Conservation (phyloP, 2,888 invertebrate genomes). For the Galerucella calmariensis region DNA sequence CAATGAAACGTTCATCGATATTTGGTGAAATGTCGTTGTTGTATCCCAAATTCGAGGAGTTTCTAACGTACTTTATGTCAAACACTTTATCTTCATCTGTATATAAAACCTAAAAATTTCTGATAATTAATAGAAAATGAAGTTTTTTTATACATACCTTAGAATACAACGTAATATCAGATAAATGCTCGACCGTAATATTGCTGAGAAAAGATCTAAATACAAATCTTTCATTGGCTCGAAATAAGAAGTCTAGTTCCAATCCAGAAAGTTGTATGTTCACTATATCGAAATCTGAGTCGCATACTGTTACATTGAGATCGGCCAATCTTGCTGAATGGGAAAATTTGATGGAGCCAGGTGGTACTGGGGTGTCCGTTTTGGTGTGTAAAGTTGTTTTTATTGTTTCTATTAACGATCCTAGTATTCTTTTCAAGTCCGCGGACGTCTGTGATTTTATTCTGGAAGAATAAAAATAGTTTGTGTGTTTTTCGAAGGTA, state of each 20-base stretch:
- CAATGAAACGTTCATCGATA: constrained; percentile 69
- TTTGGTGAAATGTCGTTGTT: constrained; percentile 67
- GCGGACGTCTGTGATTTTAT: constrained; percentile 54
- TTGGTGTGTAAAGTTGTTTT: constrained; percentile 51
- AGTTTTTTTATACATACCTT: constrained; percentile 67
- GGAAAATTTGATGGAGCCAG: constrained; percentile 80
- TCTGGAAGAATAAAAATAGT: constrained; percentile 36
- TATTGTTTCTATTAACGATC: constrained; percentile 53
- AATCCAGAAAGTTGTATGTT: constrained; percentile 74
- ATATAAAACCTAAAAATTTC: constrained; percentile 71
- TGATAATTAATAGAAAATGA: not conserved
- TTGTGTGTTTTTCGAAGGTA: too few species aligned
- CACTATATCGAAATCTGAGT: constrained; percentile 77
- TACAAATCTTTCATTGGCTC: constrained; percentile 81
- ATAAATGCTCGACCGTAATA: constrained; percentile 77
- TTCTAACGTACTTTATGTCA: constrained; percentile 81
- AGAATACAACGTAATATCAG: constrained; percentile 79
- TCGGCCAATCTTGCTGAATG: constrained; percentile 74
- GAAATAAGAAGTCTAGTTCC: constrained; percentile 81
- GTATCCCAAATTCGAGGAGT: constrained; percentile 70
- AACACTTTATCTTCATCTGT: constrained; percentile 85
- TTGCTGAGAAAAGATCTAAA: constrained; percentile 76
- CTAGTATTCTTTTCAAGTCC: constrained; percentile 46
- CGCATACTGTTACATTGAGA: constrained; percentile 74
- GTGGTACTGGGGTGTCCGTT: constrained; percentile 77